Evolutionary conservation across 2,888 invertebrate genomes (phyloP).

Genomic region (Xestia c-nigrum): DNA sequence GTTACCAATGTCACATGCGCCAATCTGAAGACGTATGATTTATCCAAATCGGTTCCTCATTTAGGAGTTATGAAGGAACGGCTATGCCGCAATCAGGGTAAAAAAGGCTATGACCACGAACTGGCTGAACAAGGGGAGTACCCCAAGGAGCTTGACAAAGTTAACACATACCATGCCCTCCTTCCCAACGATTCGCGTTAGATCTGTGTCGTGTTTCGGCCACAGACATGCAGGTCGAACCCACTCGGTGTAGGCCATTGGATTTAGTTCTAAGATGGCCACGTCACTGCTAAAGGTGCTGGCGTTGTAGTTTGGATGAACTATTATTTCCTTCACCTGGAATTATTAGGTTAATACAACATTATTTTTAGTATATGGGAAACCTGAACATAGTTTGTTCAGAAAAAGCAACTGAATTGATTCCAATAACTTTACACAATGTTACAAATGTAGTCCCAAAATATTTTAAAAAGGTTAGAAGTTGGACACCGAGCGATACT

Average conservation of each 20-base stretch:
- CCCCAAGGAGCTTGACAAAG: neutral
- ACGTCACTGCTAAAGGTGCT: conserved; percentile 90
- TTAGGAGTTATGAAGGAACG: neutral
- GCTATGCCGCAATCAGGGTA: neutral
- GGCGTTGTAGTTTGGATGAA: conserved; percentile 90
- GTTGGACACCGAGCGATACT: too few species aligned
- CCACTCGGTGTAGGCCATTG: conserved; percentile 87
- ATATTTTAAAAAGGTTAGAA: too few species aligned
- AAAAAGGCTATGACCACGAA: neutral
- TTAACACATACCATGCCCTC: conserved; percentile 81
- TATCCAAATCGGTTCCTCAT: neutral
- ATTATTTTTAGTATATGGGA: too few species aligned
- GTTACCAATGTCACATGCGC: neutral
- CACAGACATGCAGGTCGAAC: conserved; percentile 92
- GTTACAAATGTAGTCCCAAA: too few species aligned
- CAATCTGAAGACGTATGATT: neutral
- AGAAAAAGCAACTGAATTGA: too few species aligned
- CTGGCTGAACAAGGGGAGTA: neutral
- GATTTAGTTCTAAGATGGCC: conserved; percentile 88
- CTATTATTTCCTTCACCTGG: conserved; percentile 85
- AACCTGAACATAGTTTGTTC: too few species aligned
- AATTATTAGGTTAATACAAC: conserved; percentile 26
- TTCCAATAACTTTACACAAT: too few species aligned
- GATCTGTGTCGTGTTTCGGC: conserved; percentile 82
- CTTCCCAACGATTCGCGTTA: conserved; percentile 85